Base-by-base conservation (phyloP, 2,888 invertebrate species). In the Cephus runcator region DNA sequence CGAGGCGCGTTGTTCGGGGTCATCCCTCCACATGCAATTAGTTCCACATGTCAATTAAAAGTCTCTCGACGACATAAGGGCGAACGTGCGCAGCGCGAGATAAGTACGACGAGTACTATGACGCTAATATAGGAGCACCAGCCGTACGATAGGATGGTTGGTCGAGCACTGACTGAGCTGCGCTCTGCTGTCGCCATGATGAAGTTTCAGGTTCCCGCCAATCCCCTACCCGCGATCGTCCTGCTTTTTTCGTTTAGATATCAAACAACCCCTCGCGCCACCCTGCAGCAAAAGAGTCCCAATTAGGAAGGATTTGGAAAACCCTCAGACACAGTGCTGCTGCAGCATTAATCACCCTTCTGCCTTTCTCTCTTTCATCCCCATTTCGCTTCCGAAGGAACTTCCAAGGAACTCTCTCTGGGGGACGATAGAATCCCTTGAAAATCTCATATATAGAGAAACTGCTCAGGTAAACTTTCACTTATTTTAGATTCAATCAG, bases 81-180 rank as follows among this genome's bases (percentile, higher is more conserved):
- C 56, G 56, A 56, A 56, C 56, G 56, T 56, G 56, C 56, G 56
- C 56, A 56, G 0, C 56, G 56, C 56, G 56, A 56, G 23, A 1
- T 56, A 56, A 56, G 56, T 56, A 56, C 56, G 23, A 23, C 56
- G 56, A 56, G 56, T 23, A 56, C 23, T 56, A 56, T 56, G 56
- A 56, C 23, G 56, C 56, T 56, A 15, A 6, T 56, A 56, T 56
- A 56, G 23, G 56, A 56, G 56, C 56, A 40, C 23, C 40, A 56
- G 56, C 56, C 83, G 87, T 83, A 83, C 88, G 85, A 84, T 84
- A 82, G 84, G 87, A 83, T 87, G 88, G 88, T 84, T 88, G 83
- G 86, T 80, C 83, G 84, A 85, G 81, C 82, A 88, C 88, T 88
- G 88, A 85, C 87, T 85, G 83, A 83, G 81, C 83, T 76, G 86